A percentile compares a stretch with the other conserved stretches of the same genome.
Conservation (phyloP, 2,113 vertebrate genomes). For the Phyllostomus hastatus region DNA sequence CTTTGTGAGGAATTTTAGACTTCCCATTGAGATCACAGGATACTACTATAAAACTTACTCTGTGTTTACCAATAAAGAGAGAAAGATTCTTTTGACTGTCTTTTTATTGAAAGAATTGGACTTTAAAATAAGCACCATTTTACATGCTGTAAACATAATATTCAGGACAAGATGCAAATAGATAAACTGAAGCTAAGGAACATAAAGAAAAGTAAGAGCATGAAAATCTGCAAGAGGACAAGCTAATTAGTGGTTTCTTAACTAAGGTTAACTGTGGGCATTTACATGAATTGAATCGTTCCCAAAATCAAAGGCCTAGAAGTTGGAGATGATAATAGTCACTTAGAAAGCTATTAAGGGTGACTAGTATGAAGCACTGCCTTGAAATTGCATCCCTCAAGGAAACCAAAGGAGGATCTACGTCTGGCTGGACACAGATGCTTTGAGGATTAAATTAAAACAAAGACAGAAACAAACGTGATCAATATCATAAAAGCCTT, state of each 20-base stretch:
- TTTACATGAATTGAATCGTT: conserved; percentile 39
- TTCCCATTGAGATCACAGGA: conserved; percentile 2
- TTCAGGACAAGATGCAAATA: conserved; percentile 16
- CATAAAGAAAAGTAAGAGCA: conserved; percentile 42
- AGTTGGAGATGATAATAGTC: neutral
- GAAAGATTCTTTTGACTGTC: conserved; percentile 33
- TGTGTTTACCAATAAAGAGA: conserved; percentile 40
- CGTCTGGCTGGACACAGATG: neutral
- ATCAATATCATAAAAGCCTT: neutral
- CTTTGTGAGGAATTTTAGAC: conserved; percentile 22
- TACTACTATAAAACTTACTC: conserved; percentile 5
- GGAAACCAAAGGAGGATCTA: neutral
- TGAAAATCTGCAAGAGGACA: conserved; percentile 60
- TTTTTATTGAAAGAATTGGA: conserved; percentile 19
- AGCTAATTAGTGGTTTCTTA: conserved; percentile 67
- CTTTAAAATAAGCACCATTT: conserved; percentile 26
- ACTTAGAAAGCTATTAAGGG: neutral
- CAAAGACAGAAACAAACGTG: neutral
- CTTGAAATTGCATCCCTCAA: neutral
- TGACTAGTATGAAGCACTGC: neutral
- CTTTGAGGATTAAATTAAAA: conserved; percentile 11
- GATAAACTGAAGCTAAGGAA: conserved; percentile 35
- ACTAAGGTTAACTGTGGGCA: conserved; percentile 55
- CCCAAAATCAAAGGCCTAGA: conserved; percentile 8
- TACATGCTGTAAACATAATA: conserved; percentile 48